Conservation (phyloP, 2,888 invertebrate species). For the Pammene aurita region DNA sequence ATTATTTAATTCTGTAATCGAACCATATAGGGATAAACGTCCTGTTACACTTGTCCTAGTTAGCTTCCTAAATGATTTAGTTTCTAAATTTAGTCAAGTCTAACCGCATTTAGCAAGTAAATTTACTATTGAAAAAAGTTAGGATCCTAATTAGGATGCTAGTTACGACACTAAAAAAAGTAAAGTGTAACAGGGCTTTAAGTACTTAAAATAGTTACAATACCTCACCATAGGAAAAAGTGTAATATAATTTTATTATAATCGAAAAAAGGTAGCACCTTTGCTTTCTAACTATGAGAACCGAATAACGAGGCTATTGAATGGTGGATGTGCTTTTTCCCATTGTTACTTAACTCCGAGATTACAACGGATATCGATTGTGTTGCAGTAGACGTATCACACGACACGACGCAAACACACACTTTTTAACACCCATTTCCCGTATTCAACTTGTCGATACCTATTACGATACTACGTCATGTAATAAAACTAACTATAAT, state of each 20-base stretch:
- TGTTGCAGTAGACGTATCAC: conserved; percentile 69
- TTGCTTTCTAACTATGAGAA: conserved; percentile 69
- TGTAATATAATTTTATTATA: conserved; percentile 9
- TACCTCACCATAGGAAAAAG: background rate
- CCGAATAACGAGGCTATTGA: conserved; percentile 61
- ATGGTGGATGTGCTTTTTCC: conserved; percentile 65
- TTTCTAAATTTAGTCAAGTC: too few relatives aligned
- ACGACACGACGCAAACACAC: conserved; percentile 58
- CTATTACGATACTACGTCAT: conserved; percentile 23
- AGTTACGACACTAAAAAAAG: too few relatives aligned
- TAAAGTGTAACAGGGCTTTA: too few relatives aligned
- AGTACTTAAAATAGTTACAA: background rate
- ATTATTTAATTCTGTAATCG: background rate
- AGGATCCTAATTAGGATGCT: too few relatives aligned
- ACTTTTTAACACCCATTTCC: conserved; percentile 60
- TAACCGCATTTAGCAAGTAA: too few relatives aligned
- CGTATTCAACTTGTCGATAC: conserved; percentile 39
- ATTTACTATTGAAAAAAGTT: too few relatives aligned
- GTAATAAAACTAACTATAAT: conserved; percentile 23
- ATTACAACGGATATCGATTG: conserved; percentile 79
- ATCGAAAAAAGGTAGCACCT: conserved; percentile 15
- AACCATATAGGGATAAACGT: background rate
- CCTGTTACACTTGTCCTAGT: too few relatives aligned
- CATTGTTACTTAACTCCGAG: conserved; percentile 71
- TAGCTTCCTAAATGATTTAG: too few relatives aligned